These are phyloP conservation scores for Mus spicilegus DNA, from an alignment of 2,113 vertebrate genomes.

Conservation along the genomic window DNA sequence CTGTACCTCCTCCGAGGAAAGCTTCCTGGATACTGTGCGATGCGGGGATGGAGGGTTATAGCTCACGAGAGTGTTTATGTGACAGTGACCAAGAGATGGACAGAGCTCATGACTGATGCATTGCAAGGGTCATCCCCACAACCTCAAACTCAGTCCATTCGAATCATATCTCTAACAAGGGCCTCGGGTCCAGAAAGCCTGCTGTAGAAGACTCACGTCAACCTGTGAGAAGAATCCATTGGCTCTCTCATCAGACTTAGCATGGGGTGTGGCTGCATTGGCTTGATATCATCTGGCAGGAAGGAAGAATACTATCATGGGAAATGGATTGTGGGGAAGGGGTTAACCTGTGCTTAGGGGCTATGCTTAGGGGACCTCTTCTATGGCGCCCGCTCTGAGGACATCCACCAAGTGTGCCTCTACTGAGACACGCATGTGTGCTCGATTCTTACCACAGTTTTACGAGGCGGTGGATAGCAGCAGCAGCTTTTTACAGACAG, in stretches of 20 bases:
- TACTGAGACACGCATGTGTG: rapidly evolving
- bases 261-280: background rate
- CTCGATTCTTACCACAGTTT: background rate
- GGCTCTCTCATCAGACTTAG: background rate
- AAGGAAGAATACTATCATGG: background rate
- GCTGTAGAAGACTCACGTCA: background rate
- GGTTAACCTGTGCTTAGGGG: background rate
- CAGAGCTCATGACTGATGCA: background rate
- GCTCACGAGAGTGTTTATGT: background rate
- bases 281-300: background rate
- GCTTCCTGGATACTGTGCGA: background rate
- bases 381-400: background rate
- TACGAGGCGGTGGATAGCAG: rapidly evolving
- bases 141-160: background rate
- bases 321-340: background rate
- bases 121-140: background rate
- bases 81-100: rapidly evolving
- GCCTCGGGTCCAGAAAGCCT: background rate
- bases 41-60: too few species aligned
- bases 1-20: background rate
- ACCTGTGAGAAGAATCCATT: background rate
- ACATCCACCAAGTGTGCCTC: rapidly evolving
- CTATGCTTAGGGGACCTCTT: background rate
- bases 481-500: background rate
- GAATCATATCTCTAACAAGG: background rate